These are phyloP conservation scores for Furcula furcula DNA, from an alignment of 2,888 invertebrate genomes.

Conservation along the genomic window DNA sequence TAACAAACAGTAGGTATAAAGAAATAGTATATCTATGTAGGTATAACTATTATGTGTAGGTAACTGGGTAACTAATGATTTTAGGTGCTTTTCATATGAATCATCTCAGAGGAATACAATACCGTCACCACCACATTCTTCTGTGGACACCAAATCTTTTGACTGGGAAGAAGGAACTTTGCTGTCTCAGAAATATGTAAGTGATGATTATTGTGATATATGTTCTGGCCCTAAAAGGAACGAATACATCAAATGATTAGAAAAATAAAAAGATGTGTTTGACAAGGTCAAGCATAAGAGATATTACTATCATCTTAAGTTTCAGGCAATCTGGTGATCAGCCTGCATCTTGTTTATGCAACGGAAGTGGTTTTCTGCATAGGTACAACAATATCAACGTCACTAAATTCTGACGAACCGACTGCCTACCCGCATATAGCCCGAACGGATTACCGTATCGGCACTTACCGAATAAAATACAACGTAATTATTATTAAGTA, in stretches of 20 bases:
- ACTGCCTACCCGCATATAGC: too few species aligned
- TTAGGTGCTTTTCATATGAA: conserved; percentile 89
- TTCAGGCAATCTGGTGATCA: too few species aligned
- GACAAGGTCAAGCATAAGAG: too few species aligned
- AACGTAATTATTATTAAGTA: too few species aligned
- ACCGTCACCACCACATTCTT: conserved; percentile 69
- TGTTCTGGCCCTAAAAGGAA: background rate
- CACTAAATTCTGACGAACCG: too few species aligned
- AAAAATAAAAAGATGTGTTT: too few species aligned
- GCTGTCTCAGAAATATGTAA: conserved; percentile 67
- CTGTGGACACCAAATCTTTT: conserved; percentile 69
- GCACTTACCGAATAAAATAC: too few species aligned
- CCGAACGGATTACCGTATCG: too few species aligned
- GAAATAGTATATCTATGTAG: conserved; percentile 8
- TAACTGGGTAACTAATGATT: conserved; percentile 12
- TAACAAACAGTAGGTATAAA: conserved; percentile 14
- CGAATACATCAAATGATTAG: background rate
- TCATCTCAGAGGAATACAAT: conserved; percentile 83
- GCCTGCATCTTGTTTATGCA: too few species aligned
- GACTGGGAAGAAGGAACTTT: conserved; percentile 76
- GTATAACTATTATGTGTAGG: conserved; percentile 14
- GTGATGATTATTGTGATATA: conserved; percentile 26
- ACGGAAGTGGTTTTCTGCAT: too few species aligned
- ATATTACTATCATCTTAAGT: too few species aligned
- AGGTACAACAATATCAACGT: too few species aligned